Evolutionary conservation across 2,888 invertebrate species (phyloP), one percentile per base, ranked within the genome.

Genomic region (Eupithecia abbreviata): DNA sequence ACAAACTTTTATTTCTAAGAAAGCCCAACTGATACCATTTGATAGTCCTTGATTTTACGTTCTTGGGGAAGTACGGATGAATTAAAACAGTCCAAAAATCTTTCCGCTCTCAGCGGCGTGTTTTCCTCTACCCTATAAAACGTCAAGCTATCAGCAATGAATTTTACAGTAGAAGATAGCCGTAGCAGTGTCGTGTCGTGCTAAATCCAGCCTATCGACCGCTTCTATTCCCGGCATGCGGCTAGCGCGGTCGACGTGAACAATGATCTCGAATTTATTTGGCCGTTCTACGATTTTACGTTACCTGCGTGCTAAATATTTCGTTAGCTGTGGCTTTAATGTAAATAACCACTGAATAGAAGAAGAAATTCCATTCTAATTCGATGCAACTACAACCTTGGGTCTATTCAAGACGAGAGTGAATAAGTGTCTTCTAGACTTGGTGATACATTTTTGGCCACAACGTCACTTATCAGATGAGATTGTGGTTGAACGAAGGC

Each of bases 161-260:
- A 81, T 81, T 72, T 77, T 77, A 69, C 76, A 80, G 72, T 69
- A 67, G 71, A 73, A 73, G 77, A 74, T 77, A 71, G 74, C 72
- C 71, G 75, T 3, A 65, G 76, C 68, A 67, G 69, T 70, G 74
- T 75, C 67, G 74, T 72, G 74, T 72, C 75, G 79, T 69, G 73
- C 79, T 75, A 72, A 78, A 79, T 81, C 79, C 78, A 74, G 77
- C 75, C 71, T 79, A 80, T 80, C 81, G 81, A 81, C 75, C 80
- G 79, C 65, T 72, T 71, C 72, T 77, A 68, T 77, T 74, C 71
- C 45, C 62, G 76, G 72, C 77, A 51, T 69, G 77, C 76, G 74
- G 70, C 72, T 74, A 72, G 4, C 68, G 72, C 77, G 41, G 65
- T 72, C 70, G 68, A 65, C 74, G 68, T 71, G 75, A 73, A 77